Base-by-base conservation (phyloP, 2,888 invertebrate genomes). In the Beris morrisii region DNA sequence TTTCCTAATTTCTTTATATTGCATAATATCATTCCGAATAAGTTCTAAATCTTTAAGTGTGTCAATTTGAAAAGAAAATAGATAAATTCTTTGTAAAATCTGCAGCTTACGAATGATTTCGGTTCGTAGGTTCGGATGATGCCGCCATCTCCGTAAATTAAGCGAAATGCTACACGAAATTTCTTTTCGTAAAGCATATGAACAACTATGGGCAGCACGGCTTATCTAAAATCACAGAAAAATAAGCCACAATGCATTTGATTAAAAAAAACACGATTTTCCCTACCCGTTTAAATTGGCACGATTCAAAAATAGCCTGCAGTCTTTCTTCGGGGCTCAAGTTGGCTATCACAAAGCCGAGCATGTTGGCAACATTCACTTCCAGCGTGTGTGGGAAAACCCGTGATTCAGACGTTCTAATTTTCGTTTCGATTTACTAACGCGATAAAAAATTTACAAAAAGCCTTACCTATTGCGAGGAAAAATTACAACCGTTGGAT, bases 401-500 rank as follows among this genome's bases (percentile, higher is more conserved):
- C 59, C 87, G 83, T 73, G 89, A 89, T 73, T 92, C 91, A 6
- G 86, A 83, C 82, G 88, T 90, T 71, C 87, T 87, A 65, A 66
- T 32, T 28, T 52, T 12, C 48, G 46, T 22, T 22, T 22, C 22
- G 3, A 3, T 3, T 22, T 50, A 56, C 44, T 44, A n/a, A 43
- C 11, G n/a, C 12, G 38, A 52, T 44, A 57, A 9, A 30, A 13
- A 45, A 46, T 43, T 67, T 48, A 48, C 5, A 38, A 38, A 59
- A 64, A 32, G 65, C 72, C 76, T 22, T 77, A 89, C 89, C 87
- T 86, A 72, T 84, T 81, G 5, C 88, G 85, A 0, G 92, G 91
- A 77, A 93, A 92, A 69, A 93, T 90, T 38, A 94, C 81, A 53
- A 96, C 83, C 0, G 91, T 87, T 13, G 96, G 96, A 79, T 90